phyloP scores from a whole-genome alignment of 2,888 invertebrate genomes.

The Cataglyphis rosenhaueri region DNA sequence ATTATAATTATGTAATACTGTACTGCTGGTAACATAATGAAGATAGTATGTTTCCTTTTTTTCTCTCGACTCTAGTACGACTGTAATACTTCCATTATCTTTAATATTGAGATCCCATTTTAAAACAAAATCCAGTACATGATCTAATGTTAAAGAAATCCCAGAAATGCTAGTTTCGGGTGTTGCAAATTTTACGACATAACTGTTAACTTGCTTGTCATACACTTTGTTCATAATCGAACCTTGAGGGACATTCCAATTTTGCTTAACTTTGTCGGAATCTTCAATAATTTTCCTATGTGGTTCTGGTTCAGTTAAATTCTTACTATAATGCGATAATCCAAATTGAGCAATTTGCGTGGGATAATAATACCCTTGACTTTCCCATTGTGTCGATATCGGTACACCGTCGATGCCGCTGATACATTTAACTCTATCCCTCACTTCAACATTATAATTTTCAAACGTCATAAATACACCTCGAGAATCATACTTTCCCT shows the following conservation, averaged over 20 bases:
- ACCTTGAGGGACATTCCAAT: conserved; percentile 92
- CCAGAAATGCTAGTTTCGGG: conserved; percentile 90
- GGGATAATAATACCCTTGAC: conserved; percentile 98
- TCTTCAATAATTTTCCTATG: conserved; percentile 91
- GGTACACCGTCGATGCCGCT: conserved; percentile 97
- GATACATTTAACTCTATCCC: conserved; percentile 98
- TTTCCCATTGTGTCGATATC: conserved; percentile 98
- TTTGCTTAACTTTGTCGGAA: conserved; percentile 89
- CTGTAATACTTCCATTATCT: conserved; percentile 93
- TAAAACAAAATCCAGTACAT: conserved; percentile 91
- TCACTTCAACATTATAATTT: conserved; percentile 98
- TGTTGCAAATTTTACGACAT: conserved; percentile 91
- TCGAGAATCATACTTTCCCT: conserved; percentile 94
- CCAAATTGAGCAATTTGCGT: conserved; percentile 99
- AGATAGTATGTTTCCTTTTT: conserved; percentile 92
- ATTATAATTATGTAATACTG: conserved; percentile 91
- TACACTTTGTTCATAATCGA: conserved; percentile 89
- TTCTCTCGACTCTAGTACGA: conserved; percentile 92
- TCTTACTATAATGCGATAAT: conserved; percentile 98
- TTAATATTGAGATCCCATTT: conserved; percentile 91
- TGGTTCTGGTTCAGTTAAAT: conserved; percentile 94
- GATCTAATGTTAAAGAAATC: conserved; percentile 89
- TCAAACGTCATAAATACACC: conserved; percentile 99
- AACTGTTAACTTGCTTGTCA: conserved; percentile 87
- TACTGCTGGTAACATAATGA: conserved; percentile 92